Evolutionary conservation across 2,797 vertebrate genomes (phyloP).

Genomic region (Taeniopygia guttata): DNA sequence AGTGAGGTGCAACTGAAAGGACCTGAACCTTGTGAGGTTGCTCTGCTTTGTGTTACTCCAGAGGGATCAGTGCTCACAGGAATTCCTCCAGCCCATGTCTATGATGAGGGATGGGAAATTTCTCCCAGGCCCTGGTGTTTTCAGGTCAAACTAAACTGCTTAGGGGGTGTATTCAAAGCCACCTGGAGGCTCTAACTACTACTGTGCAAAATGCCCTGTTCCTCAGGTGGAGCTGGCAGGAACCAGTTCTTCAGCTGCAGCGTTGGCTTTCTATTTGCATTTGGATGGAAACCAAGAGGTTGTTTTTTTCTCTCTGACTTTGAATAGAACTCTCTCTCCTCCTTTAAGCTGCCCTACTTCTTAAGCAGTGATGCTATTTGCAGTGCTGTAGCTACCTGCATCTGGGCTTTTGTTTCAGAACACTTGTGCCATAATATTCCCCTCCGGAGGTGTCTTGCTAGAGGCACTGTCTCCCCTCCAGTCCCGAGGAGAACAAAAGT

Average conservation of each 20-base stretch:
- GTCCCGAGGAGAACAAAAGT: not conserved
- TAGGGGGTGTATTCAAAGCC: not conserved
- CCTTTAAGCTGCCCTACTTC: not conserved
- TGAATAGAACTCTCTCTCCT: not conserved
- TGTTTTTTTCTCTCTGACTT: constrained; percentile 3
- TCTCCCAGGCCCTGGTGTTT: constrained; percentile 14
- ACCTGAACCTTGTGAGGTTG: not conserved
- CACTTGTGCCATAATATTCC: not conserved
- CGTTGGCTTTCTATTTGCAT: constrained; percentile 30
- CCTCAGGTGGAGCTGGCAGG: constrained; percentile 50
- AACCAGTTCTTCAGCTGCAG: constrained; percentile 51
- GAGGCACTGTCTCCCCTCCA: not conserved
- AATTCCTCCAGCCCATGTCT: not conserved
- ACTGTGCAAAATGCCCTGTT: not conserved
- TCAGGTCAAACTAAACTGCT: constrained; percentile 11
- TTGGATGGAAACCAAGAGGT: constrained; percentile 44
- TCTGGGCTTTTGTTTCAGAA: not conserved
- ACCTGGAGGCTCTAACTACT: not conserved
- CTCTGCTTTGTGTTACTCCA: not conserved
- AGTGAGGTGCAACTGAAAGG: not conserved
- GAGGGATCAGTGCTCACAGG: not conserved
- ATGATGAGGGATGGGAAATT: not conserved
- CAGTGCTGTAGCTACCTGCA: not conserved
- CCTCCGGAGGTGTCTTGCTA: not conserved
- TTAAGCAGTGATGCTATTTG: not conserved